These are phyloP conservation scores for Pelmatolapia mariae DNA, from an alignment of 2,113 vertebrate genomes.

Conservation along the genomic window DNA sequence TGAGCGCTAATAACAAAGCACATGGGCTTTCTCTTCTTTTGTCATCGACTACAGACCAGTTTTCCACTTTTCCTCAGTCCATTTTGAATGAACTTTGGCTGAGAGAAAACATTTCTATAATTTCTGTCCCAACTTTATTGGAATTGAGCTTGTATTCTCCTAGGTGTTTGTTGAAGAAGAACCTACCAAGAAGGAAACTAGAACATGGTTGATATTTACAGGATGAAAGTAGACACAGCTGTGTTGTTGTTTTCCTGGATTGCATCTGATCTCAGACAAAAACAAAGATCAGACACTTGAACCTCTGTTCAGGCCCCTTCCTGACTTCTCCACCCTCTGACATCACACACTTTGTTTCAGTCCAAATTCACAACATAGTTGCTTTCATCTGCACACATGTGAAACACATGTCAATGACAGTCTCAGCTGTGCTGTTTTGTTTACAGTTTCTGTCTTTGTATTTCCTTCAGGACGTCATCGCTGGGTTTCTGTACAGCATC, in stretches of 20 bases:
- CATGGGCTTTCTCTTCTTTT: neutral
- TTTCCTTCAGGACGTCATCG: slow-evolving; percentile 84
- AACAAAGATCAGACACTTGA: neutral
- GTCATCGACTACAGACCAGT: neutral
- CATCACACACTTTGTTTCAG: neutral
- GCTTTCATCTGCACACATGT: neutral
- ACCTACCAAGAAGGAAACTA: neutral
- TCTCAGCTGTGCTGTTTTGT: neutral
- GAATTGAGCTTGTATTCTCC: neutral
- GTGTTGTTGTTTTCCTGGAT: neutral
- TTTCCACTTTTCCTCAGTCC: neutral
- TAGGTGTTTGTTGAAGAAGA: neutral
- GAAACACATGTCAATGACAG: neutral
- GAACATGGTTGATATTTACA: neutral
- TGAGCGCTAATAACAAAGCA: neutral
- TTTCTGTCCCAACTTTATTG: neutral
- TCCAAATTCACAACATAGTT: neutral
- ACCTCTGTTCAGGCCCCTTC: neutral
- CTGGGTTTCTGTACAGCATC: slow-evolving; percentile 83
- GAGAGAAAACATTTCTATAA: neutral
- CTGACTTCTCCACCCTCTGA: neutral
- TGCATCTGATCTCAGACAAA: neutral
- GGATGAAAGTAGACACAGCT: neutral
- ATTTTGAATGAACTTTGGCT: neutral
- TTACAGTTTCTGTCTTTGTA: neutral